Evolutionary conservation across 2,113 vertebrate genomes (phyloP).

Genomic region (Crotalus helleri): DNA sequence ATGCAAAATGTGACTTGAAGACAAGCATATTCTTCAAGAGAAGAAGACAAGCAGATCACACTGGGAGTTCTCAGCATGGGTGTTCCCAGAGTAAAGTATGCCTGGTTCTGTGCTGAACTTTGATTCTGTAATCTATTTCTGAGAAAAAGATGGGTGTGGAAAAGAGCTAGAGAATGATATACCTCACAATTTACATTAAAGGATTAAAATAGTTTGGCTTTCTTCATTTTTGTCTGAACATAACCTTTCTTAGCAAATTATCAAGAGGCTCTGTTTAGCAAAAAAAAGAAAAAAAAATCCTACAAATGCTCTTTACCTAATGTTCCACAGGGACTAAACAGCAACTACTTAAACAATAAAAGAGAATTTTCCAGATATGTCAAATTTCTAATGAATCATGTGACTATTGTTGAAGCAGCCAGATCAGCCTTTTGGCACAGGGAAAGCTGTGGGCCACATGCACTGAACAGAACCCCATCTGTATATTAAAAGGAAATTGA

Average conservation of each 20-base stretch:
- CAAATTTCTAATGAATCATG: constrained; percentile 59
- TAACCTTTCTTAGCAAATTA: not conserved
- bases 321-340: not conserved
- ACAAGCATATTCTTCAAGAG: not conserved
- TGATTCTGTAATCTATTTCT: not conserved
- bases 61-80: not conserved
- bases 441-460: constrained; percentile 36
- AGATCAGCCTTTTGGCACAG: constrained; percentile 29
- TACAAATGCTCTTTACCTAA: not conserved
- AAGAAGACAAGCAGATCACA: not conserved
- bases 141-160: not conserved
- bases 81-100: not conserved
- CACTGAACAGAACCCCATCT: constrained; percentile 7
- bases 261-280: not conserved
- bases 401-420: constrained; percentile 41
- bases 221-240: not conserved
- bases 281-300: not conserved
- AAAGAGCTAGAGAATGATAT: not conserved
- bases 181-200: not conserved
- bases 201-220: not conserved
- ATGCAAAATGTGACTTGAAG: not conserved
- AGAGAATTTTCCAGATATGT: constrained; percentile 33
- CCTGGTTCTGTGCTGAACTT: not conserved
- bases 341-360: constrained; percentile 16
- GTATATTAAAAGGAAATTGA: constrained; percentile 39